Base-by-base conservation (phyloP, 2,888 invertebrate genomes). In the Cataglyphis altisquamis region DNA sequence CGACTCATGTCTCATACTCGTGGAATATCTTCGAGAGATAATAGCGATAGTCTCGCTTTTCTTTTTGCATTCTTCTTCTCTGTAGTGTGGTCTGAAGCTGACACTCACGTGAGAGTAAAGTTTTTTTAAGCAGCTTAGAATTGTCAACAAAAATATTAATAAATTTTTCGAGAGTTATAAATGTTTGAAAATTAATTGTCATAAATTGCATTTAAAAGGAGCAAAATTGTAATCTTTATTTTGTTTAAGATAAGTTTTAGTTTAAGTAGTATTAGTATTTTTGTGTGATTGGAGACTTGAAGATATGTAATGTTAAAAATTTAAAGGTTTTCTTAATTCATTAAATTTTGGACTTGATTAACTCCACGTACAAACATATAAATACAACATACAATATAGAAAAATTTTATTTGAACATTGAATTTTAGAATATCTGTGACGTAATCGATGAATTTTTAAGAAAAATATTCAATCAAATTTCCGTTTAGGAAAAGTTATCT, bases 1-100 rank as follows among this genome's bases (percentile, higher is more conserved):
- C 89, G 88, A 90, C 88, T 89, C 90, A 90, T 91, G 89, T 86
- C 89, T 90, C 88, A 89, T 84, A 87, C 88, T 68, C 78, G 77
- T 82, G 89, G 82, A 88, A 89, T 91, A 90, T 88, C 86, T 89
- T 84, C 66, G 68, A 67, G 81, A 86, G 84, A 80, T 80, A 86
- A 80, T 80, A 86, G 84, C 81, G 80, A 48, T 70, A 78, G 85
- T 84, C 62, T 62, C 66, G 57, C 21, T 77, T 84, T 68, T 67
- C 66, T 52, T 66, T 55, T 32, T 62, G 39, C 66, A 74, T 67
- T 62, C 18, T 18, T 41, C 29, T 41, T 45, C 9, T 18, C 12
- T 32, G 18, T 12, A 25, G 1, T 0, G 21, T 78, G 36, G 5
- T 55, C n/a, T 15, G 68, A 68, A 41, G n/a, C 52, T 29, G 18